phyloP scores from a whole-genome alignment of 2,797 vertebrate species.

The Gila robusta region DNA sequence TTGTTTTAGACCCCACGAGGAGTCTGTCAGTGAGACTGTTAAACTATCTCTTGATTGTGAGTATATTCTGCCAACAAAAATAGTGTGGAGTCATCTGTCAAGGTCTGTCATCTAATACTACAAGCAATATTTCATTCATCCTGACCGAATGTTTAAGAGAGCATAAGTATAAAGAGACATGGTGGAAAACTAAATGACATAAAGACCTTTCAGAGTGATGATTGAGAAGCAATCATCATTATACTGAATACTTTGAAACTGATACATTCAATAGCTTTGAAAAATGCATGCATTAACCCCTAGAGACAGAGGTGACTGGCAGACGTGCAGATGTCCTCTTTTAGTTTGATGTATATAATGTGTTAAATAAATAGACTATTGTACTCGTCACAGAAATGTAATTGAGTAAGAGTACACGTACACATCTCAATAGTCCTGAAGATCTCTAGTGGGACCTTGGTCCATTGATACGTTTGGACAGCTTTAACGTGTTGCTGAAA shows the following conservation, averaged over 20 bases:
- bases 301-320: not conserved
- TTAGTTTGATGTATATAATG: not conserved
- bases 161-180: slow-evolving; percentile 39
- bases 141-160: slow-evolving; percentile 50
- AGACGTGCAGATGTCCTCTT: not conserved
- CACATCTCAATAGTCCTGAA: slow-evolving; percentile 19
- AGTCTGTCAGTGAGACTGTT: slow-evolving; percentile 38
- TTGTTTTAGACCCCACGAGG: slow-evolving; percentile 31
- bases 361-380: not conserved
- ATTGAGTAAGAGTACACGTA: not conserved
- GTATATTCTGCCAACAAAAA: slow-evolving; percentile 58
- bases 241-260: slow-evolving; percentile 15
- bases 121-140: slow-evolving; percentile 49
- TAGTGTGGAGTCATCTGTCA: slow-evolving; percentile 49
- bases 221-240: slow-evolving; percentile 34
- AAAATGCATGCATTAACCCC: not conserved
- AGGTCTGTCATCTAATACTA: slow-evolving; percentile 45
- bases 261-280: slow-evolving; percentile 19
- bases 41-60: slow-evolving; percentile 52
- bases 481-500: slow-evolving; percentile 49
- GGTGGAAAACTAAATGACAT: slow-evolving; percentile 26
- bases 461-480: slow-evolving; percentile 39
- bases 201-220: slow-evolving; percentile 44
- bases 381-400: not conserved
- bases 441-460: slow-evolving; percentile 19